Base-by-base conservation (phyloP, 2,797 vertebrate species). In the Oreochromis grahami region DNA sequence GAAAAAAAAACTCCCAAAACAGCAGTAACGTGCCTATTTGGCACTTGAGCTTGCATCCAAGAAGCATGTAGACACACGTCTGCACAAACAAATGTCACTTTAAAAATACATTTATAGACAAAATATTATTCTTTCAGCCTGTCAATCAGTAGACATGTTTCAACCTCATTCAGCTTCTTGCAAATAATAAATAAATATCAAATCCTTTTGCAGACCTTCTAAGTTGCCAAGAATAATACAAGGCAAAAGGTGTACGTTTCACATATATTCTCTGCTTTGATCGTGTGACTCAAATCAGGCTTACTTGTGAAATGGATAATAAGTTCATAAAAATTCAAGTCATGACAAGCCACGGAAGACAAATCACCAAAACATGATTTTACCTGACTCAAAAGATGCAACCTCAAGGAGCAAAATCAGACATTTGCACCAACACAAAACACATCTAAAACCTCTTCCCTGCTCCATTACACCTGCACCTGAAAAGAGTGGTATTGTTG, bases 401-500 rank as follows among this genome's bases (percentile, higher is more conserved):
- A 78, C 52, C 70, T 34, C 51, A 81, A 52, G 68, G 38, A 78
- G 17, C 80, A 41, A 81, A 86, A 79, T 72, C 34, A 17, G 29
- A 80, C 53, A 56, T 63, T 45, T 79, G 6, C 56, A 68, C 15
- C 43, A 60, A 53, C n/a, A 60, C 45, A 68, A 36, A 41, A 76
- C 8, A 55, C 77, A 50, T 76, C 12, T 48, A 60, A 60, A 84
- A 32, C 29, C 83, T 84, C 83, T 26, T 85, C 86, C 58, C 78
- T 21, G 80, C 83, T 83, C 85, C 83, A 84, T 86, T 90, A 91
- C 91, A 93, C 91, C 90, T 92, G 92, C 78, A 81, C 60, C 80
- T 87, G 84, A 88, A 92, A 90, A 70, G 72, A 63, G 45, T 79
- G 26, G 72, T 68, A 86, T 94, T 96, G 92, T 94, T 90, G 79